phyloP scores from a whole-genome alignment of 2,113 vertebrate species.

The Colistium nudipinnis region DNA sequence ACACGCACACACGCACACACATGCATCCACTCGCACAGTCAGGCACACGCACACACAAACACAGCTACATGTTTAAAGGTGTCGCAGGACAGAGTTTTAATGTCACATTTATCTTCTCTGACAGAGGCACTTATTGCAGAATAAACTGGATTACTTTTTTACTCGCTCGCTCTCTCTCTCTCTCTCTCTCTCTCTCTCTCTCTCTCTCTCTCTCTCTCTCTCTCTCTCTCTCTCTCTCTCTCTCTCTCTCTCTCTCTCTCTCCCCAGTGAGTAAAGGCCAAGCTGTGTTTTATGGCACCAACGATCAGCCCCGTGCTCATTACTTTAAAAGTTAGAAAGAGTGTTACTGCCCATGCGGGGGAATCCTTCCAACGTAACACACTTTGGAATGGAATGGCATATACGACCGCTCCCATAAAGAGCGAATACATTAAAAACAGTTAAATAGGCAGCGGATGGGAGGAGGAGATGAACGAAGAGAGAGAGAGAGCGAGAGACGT shows the following conservation, averaged over 20 bases:
- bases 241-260: background rate
- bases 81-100: slow-evolving; percentile 44
- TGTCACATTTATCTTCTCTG: slow-evolving; percentile 61
- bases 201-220: background rate
- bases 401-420: background rate
- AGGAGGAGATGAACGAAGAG: background rate
- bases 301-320: slow-evolving; percentile 13
- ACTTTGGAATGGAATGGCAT: slow-evolving; percentile 20
- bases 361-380: slow-evolving; percentile 24
- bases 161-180: background rate
- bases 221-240: too few relatives aligned
- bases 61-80: slow-evolving; percentile 21
- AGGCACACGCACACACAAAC: slow-evolving; percentile 10
- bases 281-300: slow-evolving; percentile 9
- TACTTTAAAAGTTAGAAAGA: slow-evolving; percentile 34
- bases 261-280: slow-evolving; percentile 24
- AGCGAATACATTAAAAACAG: background rate
- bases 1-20: background rate
- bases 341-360: background rate
- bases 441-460: background rate
- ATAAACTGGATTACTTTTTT: slow-evolving; percentile 41
- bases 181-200: slow-evolving; percentile 20
- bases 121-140: slow-evolving; percentile 57
- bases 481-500: background rate
- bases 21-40: background rate